Percentiles rank a stretch among this genome's conserved stretches.
Conservation (phyloP, 2,888 invertebrate genomes). For the Macrophya alboannulata region DNA sequence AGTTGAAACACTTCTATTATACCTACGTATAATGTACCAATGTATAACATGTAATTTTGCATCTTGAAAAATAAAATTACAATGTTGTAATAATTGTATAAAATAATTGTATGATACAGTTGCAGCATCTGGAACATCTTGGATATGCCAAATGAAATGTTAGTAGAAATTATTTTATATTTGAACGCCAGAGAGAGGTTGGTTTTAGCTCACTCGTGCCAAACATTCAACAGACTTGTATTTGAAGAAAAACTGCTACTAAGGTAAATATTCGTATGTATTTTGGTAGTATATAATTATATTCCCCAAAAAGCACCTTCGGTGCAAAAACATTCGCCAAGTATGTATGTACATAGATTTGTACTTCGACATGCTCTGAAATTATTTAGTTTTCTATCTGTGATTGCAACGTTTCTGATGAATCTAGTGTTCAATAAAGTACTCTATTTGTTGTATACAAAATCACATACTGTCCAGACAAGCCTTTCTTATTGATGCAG, state of each 20-base stretch:
- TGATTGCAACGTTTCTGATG: neutral
- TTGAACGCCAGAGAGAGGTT: constrained; percentile 37
- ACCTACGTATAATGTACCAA: neutral
- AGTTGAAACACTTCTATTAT: neutral
- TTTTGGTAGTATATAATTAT: neutral
- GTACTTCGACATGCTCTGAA: too few species aligned
- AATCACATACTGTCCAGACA: neutral
- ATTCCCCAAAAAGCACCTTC: too few species aligned
- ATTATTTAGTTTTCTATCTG: neutral
- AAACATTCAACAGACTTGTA: constrained; percentile 27
- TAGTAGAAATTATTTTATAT: constrained; percentile 24
- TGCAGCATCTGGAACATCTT: constrained; percentile 19
- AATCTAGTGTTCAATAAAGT: neutral
- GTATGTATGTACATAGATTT: too few species aligned
- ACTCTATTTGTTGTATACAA: neutral
- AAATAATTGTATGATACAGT: neutral
- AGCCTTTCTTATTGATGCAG: neutral
- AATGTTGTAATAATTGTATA: neutral
- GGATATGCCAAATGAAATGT: constrained; percentile 38
- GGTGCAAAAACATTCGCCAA: too few species aligned
- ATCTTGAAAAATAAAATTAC: neutral
- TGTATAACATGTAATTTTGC: neutral
- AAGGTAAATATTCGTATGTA: neutral
- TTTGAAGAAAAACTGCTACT: constrained; percentile 7
- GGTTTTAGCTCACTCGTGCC: neutral